Percentiles rank a stretch among this genome's conserved stretches.
These are phyloP conservation scores for Incurvaria masculella DNA, from an alignment of 2,888 invertebrate genomes.

Conservation along the genomic window DNA sequence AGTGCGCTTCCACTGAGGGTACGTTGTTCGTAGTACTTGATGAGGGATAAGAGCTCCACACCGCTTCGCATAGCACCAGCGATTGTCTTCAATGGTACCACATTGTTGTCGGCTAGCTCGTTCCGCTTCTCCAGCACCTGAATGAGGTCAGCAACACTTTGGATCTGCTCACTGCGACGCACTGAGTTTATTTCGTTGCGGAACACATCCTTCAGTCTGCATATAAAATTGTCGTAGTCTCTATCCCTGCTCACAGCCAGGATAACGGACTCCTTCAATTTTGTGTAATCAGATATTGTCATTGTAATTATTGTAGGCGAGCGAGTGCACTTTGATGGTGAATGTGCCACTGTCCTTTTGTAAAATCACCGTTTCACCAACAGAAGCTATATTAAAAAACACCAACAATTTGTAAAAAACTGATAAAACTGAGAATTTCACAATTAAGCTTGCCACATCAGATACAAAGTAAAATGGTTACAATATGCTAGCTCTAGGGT, in stretches of 20 bases:
- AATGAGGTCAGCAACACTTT: conserved; percentile 30
- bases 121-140: conserved; percentile 37
- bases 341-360: no score
- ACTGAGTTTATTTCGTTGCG: conserved; percentile 37
- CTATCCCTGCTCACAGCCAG: neutral
- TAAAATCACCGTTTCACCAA: no score
- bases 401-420: no score
- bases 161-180: conserved; percentile 35
- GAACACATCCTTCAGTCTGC: conserved; percentile 31
- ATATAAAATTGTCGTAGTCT: neutral
- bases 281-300: neutral
- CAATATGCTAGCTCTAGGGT: no score
- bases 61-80: conserved; percentile 25
- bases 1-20: neutral
- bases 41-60: conserved; percentile 24
- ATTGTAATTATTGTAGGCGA: no score
- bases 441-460: no score
- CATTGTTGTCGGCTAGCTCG: conserved; percentile 33
- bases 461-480: no score
- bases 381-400: no score
- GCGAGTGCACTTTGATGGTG: no score
- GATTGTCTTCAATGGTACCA: conserved; percentile 33
- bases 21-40: conserved; percentile 28
- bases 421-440: no score
- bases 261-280: neutral